Evolutionary conservation across 2,113 vertebrate genomes (phyloP).

Genomic region (Lichenostomus cassidix): DNA sequence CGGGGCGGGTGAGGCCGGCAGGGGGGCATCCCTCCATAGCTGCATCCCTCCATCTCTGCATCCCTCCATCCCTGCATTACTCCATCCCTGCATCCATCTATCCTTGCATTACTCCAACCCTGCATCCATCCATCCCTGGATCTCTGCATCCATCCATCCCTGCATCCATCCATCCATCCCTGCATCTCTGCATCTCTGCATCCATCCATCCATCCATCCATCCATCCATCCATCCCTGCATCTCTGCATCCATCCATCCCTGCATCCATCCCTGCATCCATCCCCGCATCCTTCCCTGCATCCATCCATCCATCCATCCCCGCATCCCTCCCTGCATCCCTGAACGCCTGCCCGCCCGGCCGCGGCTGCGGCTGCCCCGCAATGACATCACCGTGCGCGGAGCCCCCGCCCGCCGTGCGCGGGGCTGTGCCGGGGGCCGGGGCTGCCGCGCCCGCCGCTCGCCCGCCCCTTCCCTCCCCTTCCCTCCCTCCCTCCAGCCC

Average conservation of each 20-base stretch:
- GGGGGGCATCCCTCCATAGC: background rate
- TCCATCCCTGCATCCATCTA: background rate
- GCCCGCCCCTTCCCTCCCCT: background rate
- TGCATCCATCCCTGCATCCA: background rate
- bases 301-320: background rate
- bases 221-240: background rate
- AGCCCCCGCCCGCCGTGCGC: background rate
- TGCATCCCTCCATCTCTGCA: background rate
- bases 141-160: background rate
- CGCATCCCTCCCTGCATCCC: background rate
- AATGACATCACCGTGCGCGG: constrained; percentile 79
- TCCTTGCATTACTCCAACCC: no score
- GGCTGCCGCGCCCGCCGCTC: background rate
- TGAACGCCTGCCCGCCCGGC: no score
- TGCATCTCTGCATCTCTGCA: background rate
- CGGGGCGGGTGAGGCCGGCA: background rate
- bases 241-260: background rate
- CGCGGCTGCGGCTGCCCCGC: background rate
- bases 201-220: background rate
- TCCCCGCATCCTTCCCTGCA: no score
- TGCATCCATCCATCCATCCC: background rate
- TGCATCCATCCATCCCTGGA: no score
- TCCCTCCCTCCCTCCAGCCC: background rate
- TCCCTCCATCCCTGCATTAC: background rate
- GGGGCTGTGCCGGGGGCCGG: background rate